Conservation (phyloP, 2,888 invertebrate species). For the Hypercompe scribonia region DNA sequence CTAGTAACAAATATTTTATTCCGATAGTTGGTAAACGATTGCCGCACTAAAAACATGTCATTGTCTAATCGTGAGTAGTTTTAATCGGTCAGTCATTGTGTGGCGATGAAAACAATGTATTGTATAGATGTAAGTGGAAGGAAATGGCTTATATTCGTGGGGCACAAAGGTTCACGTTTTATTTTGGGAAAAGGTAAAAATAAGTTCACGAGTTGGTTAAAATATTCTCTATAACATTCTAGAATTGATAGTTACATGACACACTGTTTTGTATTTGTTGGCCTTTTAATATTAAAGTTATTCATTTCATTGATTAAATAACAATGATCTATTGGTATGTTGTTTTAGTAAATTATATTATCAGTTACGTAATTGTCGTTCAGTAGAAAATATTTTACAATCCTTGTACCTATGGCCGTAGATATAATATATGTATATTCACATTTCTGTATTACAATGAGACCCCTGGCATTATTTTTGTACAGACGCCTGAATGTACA, state of each 20-base stretch:
- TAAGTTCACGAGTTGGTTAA: background rate
- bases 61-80: constrained; percentile 17
- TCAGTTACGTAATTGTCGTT: background rate
- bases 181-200: constrained; percentile 6
- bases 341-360: background rate
- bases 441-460: background rate
- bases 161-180: constrained; percentile 7
- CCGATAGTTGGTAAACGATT: background rate
- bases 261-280: background rate
- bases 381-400: background rate
- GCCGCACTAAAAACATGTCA: constrained; percentile 15
- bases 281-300: background rate
- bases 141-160: constrained; percentile 3
- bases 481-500: background rate
- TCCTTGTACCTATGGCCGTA: background rate
- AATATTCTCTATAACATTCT: too few species aligned
- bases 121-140: constrained; percentile 15
- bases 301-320: background rate
- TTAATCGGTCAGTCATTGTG: constrained; percentile 18
- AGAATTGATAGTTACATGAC: background rate
- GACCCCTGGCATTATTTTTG: background rate
- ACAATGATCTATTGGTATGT: background rate
- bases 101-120: constrained; percentile 19
- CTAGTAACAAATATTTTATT: constrained; percentile 7
- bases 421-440: background rate